These are phyloP conservation scores for Hyphantria cunea DNA, from an alignment of 1,140 invertebrate genomes.

Conservation along the genomic window DNA sequence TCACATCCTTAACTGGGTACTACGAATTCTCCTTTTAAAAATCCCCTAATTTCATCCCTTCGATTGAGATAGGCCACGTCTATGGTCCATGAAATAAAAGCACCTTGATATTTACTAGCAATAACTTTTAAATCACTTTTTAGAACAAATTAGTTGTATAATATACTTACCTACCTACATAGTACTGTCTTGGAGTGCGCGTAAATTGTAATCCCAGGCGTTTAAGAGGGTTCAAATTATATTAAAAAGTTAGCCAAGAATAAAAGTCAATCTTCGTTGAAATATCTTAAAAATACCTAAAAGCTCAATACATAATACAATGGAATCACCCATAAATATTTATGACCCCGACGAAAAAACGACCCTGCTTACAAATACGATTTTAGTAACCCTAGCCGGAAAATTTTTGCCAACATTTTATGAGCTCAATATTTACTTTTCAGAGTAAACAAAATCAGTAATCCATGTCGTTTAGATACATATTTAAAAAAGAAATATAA, in stretches of 20 bases:
- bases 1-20: conserved; percentile 79
- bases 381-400: background rate
- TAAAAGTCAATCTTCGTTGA: conserved; percentile 7
- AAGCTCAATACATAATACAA: background rate
- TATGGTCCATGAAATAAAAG: conserved; percentile 41
- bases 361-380: background rate
- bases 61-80: conserved; percentile 65
- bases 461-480: too few relatives aligned
- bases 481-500: too few relatives aligned
- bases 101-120: conserved; percentile 25
- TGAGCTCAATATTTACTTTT: background rate
- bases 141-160: conserved; percentile 5
- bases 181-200: background rate
- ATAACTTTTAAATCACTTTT: conserved; percentile 15
- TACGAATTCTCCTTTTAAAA: conserved; percentile 74
- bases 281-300: conserved; percentile 3
- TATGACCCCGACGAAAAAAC: background rate
- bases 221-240: conserved; percentile 2
- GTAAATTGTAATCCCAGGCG: conserved; percentile 7
- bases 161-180: background rate
- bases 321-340: background rate
- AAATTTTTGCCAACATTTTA: too few relatives aligned
- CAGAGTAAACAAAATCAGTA: background rate
- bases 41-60: conserved; percentile 66
- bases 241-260: conserved; percentile 8